Conservation (phyloP, 2,113 vertebrate genomes). For the Alethe castanea region DNA sequence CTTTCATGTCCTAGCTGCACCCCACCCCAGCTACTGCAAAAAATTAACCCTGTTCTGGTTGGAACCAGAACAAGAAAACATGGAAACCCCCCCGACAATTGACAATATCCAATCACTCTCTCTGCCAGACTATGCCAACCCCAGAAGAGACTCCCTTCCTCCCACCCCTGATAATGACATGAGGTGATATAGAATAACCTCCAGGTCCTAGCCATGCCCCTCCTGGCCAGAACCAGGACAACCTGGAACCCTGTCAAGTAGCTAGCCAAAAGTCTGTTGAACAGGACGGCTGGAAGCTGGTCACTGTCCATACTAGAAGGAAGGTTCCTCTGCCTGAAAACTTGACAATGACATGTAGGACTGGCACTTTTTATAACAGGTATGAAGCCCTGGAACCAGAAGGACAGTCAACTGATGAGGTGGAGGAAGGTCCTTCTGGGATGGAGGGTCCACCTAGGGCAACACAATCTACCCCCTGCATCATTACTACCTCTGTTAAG, state of each 20-base stretch:
- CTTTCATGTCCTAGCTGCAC: neutral
- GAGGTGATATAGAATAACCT: neutral
- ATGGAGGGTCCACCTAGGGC: neutral
- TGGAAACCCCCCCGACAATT: neutral
- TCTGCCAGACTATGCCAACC: neutral
- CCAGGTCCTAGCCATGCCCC: neutral
- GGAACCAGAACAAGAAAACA: neutral
- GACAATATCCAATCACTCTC: neutral
- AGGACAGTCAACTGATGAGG: neutral
- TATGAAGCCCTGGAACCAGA: neutral
- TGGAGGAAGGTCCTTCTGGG: neutral
- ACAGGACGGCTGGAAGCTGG: neutral
- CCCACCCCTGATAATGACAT: neutral
- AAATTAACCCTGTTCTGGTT: neutral
- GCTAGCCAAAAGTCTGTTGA: neutral
- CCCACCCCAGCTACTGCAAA: neutral
- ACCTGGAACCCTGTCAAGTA: neutral
- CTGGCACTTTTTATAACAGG: neutral
- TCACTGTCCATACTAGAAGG: neutral
- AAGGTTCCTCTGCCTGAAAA: neutral
- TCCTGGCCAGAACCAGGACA: neutral
- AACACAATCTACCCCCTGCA: neutral
- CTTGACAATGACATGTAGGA: neutral
- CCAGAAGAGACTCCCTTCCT: neutral
- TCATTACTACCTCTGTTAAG: neutral